Evolutionary conservation across 1,140 invertebrate species (phyloP), one percentile per base, ranked within the genome.

Genomic region (Trichonephila clavata): DNA sequence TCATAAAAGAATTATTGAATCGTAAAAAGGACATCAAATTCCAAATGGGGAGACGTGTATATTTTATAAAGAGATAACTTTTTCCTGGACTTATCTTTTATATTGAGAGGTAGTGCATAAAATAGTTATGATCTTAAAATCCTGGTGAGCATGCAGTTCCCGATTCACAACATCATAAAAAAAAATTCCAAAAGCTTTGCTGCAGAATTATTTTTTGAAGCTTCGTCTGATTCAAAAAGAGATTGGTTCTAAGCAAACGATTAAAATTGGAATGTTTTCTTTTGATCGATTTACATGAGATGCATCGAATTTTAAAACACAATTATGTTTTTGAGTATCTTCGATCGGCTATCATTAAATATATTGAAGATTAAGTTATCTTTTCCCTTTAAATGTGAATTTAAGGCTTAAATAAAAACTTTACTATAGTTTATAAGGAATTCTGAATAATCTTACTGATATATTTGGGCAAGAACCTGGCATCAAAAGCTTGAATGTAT

Each of bases 11-110:
- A 18, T 14, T 39, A 32, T 16, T 18, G 71, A 77, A 77, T 39
- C 71, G 18, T 77, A 77, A 77, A 77, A 77, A 7, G 13, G 71
- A 32, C 16, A 77, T 77, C 32, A 77, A 77, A 77, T 77, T 77
- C 71, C 27, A 77, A 77, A 77, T 32, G 71, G 50, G 20, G 32
- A 32, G 71, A 27, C 13, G 13, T 77, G 71, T 77, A 77, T 77
- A 77, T 77, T 77, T 77, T 77, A 77, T 39, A 77, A 77, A 77
- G 27, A 32, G 32, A 39, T 77, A 32, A 77, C 32, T 77, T 5
- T 16, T 27, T 18, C 27, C 27, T 32, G 18, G 3, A 21, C 71
- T 77, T 39, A 77, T 77, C 68, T 77, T 77, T 39, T 32, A 6
- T 77, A 77, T 20, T 5, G 27, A 77, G 27, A 77, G 71, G 71